Evolutionary conservation across 2,888 invertebrate species (phyloP), one percentile per base, ranked within the genome.

Genomic region (Hypomecis atomaria): DNA sequence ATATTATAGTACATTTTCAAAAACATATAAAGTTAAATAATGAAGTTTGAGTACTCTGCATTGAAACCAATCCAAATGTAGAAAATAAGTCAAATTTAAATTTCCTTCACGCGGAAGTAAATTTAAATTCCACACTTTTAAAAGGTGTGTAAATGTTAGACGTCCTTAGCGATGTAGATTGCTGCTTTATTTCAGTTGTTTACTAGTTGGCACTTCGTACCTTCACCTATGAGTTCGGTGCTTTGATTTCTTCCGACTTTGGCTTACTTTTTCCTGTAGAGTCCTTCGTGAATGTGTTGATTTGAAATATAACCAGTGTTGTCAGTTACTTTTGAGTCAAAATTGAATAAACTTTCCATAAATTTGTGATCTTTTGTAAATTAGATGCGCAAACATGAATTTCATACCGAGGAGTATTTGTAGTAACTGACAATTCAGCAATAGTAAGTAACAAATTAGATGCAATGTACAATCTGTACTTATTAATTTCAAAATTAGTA

Each of bases 161-260:
- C 79, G 88, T 90, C 91, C 92, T 89, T 75, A 85, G 88, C 85
- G 77, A 78, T 70, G 84, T 90, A 89, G 88, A 67, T 90, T 88
- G 90, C 69, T 43, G 92, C 92, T 92, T 92, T 74, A 78, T 87
- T 89, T 90, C 67, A 63, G 84, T 90, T 87, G 66, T 73, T 88
- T 92, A 84, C 81, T 92, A 92, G 92, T 87, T 89, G 87, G 92
- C 92, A 92, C 92, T 90, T 88, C 78, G 85, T 85, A 87, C 83
- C 83, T 65, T 65, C 92, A 92, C 92, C 81, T 84, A 89, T 92
- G 75, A 80, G 86, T 91, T 89, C 71, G 71, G 37, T 56, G 85
- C 86, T 84, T 86, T 77, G 61, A 68, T 86, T 88, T 85, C 81
- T 84, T 76, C 86, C 81, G 73, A 81, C 75, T 78, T 82, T 77